Percentiles rank a stretch among this genome's conserved stretches.
These are phyloP conservation scores for Triplophysa yarkandensis DNA, from an alignment of 2,797 vertebrate genomes.

Conservation along the genomic window DNA sequence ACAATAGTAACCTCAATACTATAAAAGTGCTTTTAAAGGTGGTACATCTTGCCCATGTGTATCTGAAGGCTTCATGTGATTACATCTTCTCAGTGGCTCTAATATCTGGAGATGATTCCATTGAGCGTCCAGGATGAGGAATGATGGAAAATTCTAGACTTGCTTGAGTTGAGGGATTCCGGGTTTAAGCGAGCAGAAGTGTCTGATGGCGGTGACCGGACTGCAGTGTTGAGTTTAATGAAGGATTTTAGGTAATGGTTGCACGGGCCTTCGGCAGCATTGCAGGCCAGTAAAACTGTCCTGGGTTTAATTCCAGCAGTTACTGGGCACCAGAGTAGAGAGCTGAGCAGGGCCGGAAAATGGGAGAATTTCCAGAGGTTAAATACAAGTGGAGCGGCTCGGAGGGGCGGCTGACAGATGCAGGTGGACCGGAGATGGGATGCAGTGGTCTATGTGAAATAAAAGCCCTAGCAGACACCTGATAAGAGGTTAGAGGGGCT, in stretches of 20 bases:
- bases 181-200: constrained; percentile 13
- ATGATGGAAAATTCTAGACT: constrained; percentile 11
- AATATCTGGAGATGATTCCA: constrained; percentile 8
- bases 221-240: constrained; percentile 23
- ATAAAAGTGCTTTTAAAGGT: too few relatives aligned
- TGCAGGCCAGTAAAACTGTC: constrained; percentile 22
- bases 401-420: constrained; percentile 1
- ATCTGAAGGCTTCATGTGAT: not conserved
- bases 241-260: constrained; percentile 40
- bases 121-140: not conserved
- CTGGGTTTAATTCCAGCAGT: constrained; percentile 35
- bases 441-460: not conserved
- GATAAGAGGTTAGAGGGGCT: not conserved
- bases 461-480: not conserved
- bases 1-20: too few relatives aligned
- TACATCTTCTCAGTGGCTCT: not conserved
- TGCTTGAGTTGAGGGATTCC: not conserved
- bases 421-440: constrained; percentile 7
- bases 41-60: not conserved
- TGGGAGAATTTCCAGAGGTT: constrained; percentile 48
- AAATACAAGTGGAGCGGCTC: constrained; percentile 35
- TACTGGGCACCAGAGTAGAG: constrained; percentile 19
- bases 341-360: constrained; percentile 38
- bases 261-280: constrained; percentile 14
- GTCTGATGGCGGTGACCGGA: constrained; percentile 17